Conservation (phyloP, 2,797 vertebrate genomes). For the Chrosomus eos region DNA sequence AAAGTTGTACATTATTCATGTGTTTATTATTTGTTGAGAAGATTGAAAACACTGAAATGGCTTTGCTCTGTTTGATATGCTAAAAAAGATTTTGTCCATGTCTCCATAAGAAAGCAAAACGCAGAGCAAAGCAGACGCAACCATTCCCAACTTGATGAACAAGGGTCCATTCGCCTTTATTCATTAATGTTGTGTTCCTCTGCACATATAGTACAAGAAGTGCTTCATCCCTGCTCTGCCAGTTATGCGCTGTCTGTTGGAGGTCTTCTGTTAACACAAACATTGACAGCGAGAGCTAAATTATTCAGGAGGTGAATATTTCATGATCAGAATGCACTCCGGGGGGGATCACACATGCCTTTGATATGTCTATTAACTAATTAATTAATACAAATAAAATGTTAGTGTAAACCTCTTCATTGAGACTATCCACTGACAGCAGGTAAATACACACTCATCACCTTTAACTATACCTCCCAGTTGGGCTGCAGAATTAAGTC, state of each 20-base stretch:
- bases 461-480: background rate
- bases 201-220: slow-evolving; percentile 15
- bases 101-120: slow-evolving; percentile 24
- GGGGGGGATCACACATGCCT: slow-evolving; percentile 64
- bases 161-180: slow-evolving; percentile 40
- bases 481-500: background rate
- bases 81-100: slow-evolving; percentile 57
- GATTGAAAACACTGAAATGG: slow-evolving; percentile 50
- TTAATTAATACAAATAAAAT: slow-evolving; percentile 66
- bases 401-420: slow-evolving; percentile 61
- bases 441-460: slow-evolving; percentile 5
- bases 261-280: slow-evolving; percentile 65
- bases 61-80: slow-evolving; percentile 63
- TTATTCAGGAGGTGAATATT: slow-evolving; percentile 76
- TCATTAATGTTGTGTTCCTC: slow-evolving; percentile 49
- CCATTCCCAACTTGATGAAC: slow-evolving; percentile 22
- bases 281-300: slow-evolving; percentile 64
- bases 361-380: slow-evolving; percentile 73
- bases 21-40: slow-evolving; percentile 68
- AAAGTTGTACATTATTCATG: slow-evolving; percentile 71
- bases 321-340: slow-evolving; percentile 70
- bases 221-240: background rate
- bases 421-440: slow-evolving; percentile 24
- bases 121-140: slow-evolving; percentile 26
- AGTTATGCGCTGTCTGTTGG: slow-evolving; percentile 34